Percentiles rank a stretch among this genome's conserved stretches.
phyloP scores from a whole-genome alignment of 2,113 vertebrate species.

The Cyprinodon variegatus region DNA sequence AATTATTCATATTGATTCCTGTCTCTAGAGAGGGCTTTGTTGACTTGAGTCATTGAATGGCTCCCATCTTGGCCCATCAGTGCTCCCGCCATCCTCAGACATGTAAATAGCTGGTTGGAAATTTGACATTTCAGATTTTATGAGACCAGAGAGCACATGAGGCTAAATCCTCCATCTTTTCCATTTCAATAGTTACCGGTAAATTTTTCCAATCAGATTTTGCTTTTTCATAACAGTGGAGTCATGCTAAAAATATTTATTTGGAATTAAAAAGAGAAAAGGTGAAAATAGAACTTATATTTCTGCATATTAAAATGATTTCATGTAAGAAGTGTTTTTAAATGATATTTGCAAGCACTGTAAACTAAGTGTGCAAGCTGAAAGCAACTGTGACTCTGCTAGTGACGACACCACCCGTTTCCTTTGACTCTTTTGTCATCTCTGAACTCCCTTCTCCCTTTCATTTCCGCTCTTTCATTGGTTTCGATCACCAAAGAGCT shows the following conservation, averaged over 20 bases:
- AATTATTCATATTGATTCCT: slow-evolving; percentile 58
- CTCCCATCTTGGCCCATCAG: slow-evolving; percentile 14
- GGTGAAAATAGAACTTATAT: too few relatives aligned
- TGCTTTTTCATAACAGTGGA: background rate
- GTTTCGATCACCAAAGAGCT: slow-evolving; percentile 2
- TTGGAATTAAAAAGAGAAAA: background rate
- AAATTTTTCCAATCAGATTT: background rate
- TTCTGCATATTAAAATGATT: too few relatives aligned
- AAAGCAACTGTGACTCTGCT: background rate
- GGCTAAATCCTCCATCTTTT: slow-evolving; percentile 1
- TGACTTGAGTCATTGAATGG: slow-evolving; percentile 38
- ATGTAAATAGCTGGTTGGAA: slow-evolving; percentile 40
- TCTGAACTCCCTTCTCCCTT: background rate
- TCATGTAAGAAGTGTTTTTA: background rate
- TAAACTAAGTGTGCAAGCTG: background rate
- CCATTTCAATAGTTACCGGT: slow-evolving; percentile 4
- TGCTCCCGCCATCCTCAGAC: slow-evolving; percentile 3
- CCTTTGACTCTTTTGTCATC: background rate
- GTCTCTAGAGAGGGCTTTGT: slow-evolving; percentile 31
- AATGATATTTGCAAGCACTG: background rate
- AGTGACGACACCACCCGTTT: background rate
- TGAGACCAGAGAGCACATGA: background rate
- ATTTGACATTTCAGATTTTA: slow-evolving; percentile 61
- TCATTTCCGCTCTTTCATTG: background rate
- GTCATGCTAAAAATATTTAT: background rate